Evolutionary conservation across 2,888 invertebrate genomes (phyloP).

Genomic region (Amphimallon solstitiale): DNA sequence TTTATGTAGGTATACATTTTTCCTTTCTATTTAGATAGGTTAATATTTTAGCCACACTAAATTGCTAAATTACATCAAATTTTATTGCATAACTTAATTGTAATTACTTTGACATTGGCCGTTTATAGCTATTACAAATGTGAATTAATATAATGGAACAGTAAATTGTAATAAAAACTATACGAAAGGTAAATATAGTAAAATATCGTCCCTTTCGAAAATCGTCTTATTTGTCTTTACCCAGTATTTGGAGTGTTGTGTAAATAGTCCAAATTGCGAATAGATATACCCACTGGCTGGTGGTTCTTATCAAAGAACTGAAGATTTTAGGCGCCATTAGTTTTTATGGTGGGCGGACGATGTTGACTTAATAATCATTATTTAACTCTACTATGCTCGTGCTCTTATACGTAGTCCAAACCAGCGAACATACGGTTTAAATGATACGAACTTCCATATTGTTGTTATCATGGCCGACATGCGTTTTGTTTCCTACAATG

Average conservation of each 20-base stretch:
- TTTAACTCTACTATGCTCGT: slow-evolving; percentile 2
- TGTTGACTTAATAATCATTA: slow-evolving; percentile 24
- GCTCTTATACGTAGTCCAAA: neutral
- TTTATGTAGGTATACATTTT: no score
- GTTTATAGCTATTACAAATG: no score
- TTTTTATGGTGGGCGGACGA: slow-evolving; percentile 24
- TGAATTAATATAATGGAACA: neutral
- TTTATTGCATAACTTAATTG: no score
- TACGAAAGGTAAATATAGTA: slow-evolving; percentile 4
- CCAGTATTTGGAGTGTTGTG: slow-evolving; percentile 11
- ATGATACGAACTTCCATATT: no score
- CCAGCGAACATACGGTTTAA: neutral
- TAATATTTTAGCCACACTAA: no score
- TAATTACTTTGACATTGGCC: neutral
- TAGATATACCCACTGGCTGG: slow-evolving; percentile 7
- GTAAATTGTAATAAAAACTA: slow-evolving; percentile 10
- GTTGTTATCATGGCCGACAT: no score
- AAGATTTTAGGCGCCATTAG: slow-evolving; percentile 29
- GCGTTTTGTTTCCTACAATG: neutral
- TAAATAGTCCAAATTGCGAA: slow-evolving; percentile 29
- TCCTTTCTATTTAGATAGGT: neutral
- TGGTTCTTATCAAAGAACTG: slow-evolving; percentile 12
- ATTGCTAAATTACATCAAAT: no score
- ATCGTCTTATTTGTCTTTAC: slow-evolving; percentile 10
- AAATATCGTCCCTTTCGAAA: neutral